Evolutionary conservation across 2,888 invertebrate species (phyloP), one percentile per base, ranked within the genome.

Genomic region (Acrobeloides nanus): DNA sequence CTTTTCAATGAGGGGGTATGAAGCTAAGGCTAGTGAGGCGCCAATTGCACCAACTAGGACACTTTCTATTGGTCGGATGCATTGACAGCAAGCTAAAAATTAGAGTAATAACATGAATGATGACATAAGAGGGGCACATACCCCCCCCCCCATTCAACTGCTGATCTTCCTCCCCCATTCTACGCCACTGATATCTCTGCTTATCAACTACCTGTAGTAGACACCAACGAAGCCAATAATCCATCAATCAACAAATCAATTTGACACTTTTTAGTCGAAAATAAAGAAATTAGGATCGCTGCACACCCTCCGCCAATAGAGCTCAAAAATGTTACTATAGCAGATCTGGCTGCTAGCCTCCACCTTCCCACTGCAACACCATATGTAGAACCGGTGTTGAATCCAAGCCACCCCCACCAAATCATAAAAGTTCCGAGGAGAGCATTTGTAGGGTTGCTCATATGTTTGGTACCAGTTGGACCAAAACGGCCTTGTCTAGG

Each of bases 291-390:
- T 6, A 65, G 46, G 41, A 70, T 63, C 10, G 68, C 56, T 5
- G 66, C 64, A 34, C 63, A 60, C 12, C 70, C 70, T 10, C 70
- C 70, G n/a, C 68, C 68, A 21, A 69, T 60, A 21, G 68, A 65
- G 27, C 57, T 55, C 34, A 66, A 25, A 10, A 64, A 41, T 5
- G 65, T 64, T 8, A 58, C 68, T 17, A 68, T 60, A 0, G 66
- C 65, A 0, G 67, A 64, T 46, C 64, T 62, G 38, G 60, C 60
- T 23, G 67, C 68, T n/a, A 64, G 56, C 8, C 66, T 51, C 68
- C 68, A 68, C 39, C 61, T 56, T 34, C 55, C 55, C 24, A 51
- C 46, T 15, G 64, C 59, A 6, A 68, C 66, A 8, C 67, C 64
- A 32, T 64, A 64, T 29, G 66, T 68, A 18, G 64, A 63, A 8